Evolutionary conservation across 2,113 vertebrate species (phyloP).

Genomic region (Orycteropus afer): DNA sequence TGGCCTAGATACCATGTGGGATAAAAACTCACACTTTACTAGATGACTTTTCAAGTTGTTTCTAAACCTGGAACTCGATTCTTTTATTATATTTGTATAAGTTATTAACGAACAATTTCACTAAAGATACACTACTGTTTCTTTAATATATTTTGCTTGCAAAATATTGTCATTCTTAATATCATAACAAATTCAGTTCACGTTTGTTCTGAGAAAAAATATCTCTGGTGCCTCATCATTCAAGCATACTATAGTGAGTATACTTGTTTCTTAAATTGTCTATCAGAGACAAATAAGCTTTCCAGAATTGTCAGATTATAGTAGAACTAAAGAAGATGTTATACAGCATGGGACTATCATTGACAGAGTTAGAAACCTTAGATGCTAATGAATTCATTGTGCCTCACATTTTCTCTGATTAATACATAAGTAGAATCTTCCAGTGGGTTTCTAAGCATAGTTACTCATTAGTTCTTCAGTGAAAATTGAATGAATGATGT

Average conservation of each 20-base stretch:
- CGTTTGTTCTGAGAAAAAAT: slow-evolving; percentile 40
- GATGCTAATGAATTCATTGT: slow-evolving; percentile 15
- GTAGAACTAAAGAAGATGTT: neutral
- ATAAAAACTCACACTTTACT: neutral
- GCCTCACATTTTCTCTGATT: neutral
- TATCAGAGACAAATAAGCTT: slow-evolving; percentile 28
- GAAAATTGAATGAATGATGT: slow-evolving; percentile 11
- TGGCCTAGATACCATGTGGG: neutral
- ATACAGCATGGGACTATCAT: neutral
- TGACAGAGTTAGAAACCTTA: slow-evolving; percentile 30
- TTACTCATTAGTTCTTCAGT: slow-evolving; percentile 50
- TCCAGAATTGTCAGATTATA: neutral
- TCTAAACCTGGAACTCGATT: slow-evolving; percentile 6
- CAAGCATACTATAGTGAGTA: neutral
- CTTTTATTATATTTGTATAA: slow-evolving; percentile 28
- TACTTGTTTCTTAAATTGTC: neutral
- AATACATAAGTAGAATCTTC: slow-evolving; percentile 38
- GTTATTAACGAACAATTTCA: slow-evolving; percentile 12
- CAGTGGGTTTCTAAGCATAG: slow-evolving; percentile 36
- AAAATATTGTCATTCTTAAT: slow-evolving; percentile 32
- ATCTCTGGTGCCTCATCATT: neutral
- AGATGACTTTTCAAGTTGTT: slow-evolving; percentile 27
- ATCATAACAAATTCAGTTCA: slow-evolving; percentile 42
- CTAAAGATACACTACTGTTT: slow-evolving; percentile 7
- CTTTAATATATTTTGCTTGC: slow-evolving; percentile 36